Evolutionary conservation across 2,797 vertebrate species (phyloP), one percentile per base, ranked within the genome.

Genomic region (Tarsius wallacei): DNA sequence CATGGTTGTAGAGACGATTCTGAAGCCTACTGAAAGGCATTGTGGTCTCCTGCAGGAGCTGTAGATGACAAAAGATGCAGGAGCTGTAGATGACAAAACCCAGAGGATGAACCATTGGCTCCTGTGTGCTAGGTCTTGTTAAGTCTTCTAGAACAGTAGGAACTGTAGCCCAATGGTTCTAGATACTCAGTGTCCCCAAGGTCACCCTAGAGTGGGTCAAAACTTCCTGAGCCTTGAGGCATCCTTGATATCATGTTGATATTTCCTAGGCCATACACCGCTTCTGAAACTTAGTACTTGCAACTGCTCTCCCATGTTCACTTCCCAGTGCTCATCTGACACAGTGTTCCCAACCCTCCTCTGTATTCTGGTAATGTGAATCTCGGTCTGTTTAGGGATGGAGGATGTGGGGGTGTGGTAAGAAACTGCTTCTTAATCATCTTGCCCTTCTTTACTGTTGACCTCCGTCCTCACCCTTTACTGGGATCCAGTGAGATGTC

Each of bases 221-320:
- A 36, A 55, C 17, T 36, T 89, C 68, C 11, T 51, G 64, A 83
- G 74, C 13, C 70, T 86, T 80, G 5, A 63, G 6, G 26, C 55
- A 26, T 49, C 49, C 24, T 59, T 66, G n/a, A 66, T 8, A 2
- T 61, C 17, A 26, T 51, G 26, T 36, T 12, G 10, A 53, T 36
- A 42, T 33, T 24, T 77, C 53, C 24, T 33, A 49, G 57, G 55
- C n/a, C 16, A 22, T 13, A 49, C 33, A 22, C 57, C 0, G 13
- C 33, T 33, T 63, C 64, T 71, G 49, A 88, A 94, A 55, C 31
- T 59, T 33, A 28, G 12, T 6, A 26, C 17, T 63, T 7, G 13
- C 26, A 57, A n/a, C 7, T 26, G 10, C 42, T 91, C 10, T 5
- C 4, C 21, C 31, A 11, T 0, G 1, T 57, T 63, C 16, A 13